Base-by-base conservation (phyloP, 2,797 vertebrate species). In the Helostoma temminkii region DNA sequence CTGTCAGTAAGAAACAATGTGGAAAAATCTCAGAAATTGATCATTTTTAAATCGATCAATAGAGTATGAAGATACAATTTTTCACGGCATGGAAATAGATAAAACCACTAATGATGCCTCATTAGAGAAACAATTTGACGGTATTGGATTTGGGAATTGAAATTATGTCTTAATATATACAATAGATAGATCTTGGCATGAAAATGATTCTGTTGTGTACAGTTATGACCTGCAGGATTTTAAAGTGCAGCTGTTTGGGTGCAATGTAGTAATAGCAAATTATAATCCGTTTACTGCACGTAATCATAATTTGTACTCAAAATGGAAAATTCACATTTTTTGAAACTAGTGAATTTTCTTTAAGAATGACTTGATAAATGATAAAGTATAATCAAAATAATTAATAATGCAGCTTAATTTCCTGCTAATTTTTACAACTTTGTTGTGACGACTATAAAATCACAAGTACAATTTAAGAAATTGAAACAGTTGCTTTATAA, bases 101-200 rank as follows among this genome's bases (percentile, higher is more conserved):
- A 42, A 59, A 72, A 60, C 71, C 34, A 70, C 48, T 58, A 41
- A 25, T 30, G n/a, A 64, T 39, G 39, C n/a, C n/a, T n/a, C 24
- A 72, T 47, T 28, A 74, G 39, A 66, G 18, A 7, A 32, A 34
- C 0, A 34, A 11, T 34, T 34, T 12, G 32, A 34, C 12, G 12
- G 32, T 34, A 34, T 34, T 32, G 9, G 11, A 9, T 34, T 3
- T 12, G 3, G 9, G 11, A 9, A 11, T 3, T 12, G 3, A 12
- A 34, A 34, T 34, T 34, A 34, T n/a, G n/a, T 34, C 32, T 34
- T 34, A n/a, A n/a, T 45, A 54, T 37, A 60, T 16, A 34, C 5
- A 61, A 15, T 32, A 47, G n/a, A n/a, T n/a, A 37, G 8, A 10
- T 14, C 6, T 58, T 73, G 22, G 41, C 9, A 56, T 32, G n/a